Evolutionary conservation across 35 echinoderm and acorn worm species (phyloP).

Genomic region (Chiridota heheva): DNA sequence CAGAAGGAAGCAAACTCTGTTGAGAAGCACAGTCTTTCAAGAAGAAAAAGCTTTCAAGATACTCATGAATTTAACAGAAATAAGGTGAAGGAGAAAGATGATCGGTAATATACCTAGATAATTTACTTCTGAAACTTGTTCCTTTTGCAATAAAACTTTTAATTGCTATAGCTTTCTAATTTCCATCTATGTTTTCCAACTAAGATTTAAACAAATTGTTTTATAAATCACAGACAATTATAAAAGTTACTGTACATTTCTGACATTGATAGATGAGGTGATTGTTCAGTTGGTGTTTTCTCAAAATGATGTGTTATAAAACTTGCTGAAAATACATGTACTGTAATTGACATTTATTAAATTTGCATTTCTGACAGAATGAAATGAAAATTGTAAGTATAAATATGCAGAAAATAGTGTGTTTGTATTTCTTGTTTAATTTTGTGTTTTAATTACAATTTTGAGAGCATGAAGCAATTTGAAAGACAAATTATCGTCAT

Average conservation of each 20-base stretch:
- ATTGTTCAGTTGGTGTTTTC: no score
- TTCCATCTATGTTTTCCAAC: background rate
- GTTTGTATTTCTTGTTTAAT: no score
- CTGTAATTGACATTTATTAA: no score
- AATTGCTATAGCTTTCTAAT: no score
- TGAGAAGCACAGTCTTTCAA: constrained; percentile 32
- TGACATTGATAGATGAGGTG: background rate
- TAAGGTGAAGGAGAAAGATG: constrained; percentile 38
- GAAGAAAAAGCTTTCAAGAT: constrained; percentile 43
- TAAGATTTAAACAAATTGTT: background rate
- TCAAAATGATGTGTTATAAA: no score
- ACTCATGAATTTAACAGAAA: constrained; percentile 35
- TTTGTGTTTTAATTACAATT: no score
- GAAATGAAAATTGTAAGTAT: no score
- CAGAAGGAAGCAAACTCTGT: background rate
- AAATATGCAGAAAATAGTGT: no score
- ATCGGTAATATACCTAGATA: background rate
- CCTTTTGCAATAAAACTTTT: background rate
- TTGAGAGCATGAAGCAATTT: no score
- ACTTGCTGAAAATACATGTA: no score
- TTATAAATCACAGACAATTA: background rate
- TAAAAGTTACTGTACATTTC: background rate
- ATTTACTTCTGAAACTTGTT: background rate
- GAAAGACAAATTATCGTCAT: background rate
- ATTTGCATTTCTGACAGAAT: no score